phyloP scores from a whole-genome alignment of 1,140 invertebrate species.

The Monochamus saltuarius region DNA sequence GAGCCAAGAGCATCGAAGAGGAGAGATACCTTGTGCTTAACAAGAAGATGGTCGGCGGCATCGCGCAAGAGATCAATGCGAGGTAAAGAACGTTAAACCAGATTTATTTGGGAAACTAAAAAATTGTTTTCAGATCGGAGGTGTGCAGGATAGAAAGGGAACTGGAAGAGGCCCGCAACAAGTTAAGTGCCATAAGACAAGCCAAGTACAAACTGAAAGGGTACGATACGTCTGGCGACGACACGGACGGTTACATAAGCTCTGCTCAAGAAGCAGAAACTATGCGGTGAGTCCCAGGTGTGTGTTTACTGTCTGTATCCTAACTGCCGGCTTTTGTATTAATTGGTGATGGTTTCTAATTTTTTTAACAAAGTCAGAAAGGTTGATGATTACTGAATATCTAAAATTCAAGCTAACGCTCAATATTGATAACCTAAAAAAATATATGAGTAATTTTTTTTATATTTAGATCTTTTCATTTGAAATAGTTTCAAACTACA shows the following conservation, averaged over 20 bases:
- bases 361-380: no score
- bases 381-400: no score
- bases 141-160: conserved; percentile 92
- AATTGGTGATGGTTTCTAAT: not conserved
- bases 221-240: conserved; percentile 49
- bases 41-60: conserved; percentile 88
- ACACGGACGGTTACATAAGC: conserved; percentile 48
- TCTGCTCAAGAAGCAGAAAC: conserved; percentile 44
- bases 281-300: conserved; percentile 50
- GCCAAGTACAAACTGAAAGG: conserved; percentile 76
- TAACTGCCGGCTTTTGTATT: conserved; percentile 9
- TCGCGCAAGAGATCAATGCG: conserved; percentile 90
- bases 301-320: conserved; percentile 45
- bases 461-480: no score
- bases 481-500: no score
- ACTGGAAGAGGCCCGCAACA: conserved; percentile 87
- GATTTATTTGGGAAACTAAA: conserved; percentile 57
- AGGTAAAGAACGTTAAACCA: conserved; percentile 9
- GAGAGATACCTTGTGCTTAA: conserved; percentile 83
- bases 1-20: conserved; percentile 89
- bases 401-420: conserved; percentile 2
- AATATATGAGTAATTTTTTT: no score
- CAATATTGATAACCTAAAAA: no score
- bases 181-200: conserved; percentile 80
- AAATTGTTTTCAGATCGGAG: conserved; percentile 48